Evolutionary conservation across 2,797 vertebrate genomes (phyloP).

Genomic region (Pseudomugil tenellus): DNA sequence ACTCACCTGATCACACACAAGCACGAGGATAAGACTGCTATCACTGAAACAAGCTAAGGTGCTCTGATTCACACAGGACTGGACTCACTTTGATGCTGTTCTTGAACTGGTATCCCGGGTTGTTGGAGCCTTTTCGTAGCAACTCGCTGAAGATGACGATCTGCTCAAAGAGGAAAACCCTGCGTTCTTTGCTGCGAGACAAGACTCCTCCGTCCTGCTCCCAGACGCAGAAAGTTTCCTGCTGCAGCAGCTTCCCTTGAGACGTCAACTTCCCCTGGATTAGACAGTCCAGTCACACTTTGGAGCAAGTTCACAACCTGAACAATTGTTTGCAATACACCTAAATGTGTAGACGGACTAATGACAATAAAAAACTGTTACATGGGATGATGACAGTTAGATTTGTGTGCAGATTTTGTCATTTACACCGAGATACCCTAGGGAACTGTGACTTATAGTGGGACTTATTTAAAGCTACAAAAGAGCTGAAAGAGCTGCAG

Average conservation of each 20-base stretch:
- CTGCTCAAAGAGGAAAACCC: slow-evolving; percentile 97
- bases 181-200: slow-evolving; percentile 94
- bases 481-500: neutral
- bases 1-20: slow-evolving; percentile 87
- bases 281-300: neutral
- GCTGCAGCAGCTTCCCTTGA: slow-evolving; percentile 95
- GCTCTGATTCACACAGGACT: neutral
- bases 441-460: too few species aligned
- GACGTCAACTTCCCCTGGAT: slow-evolving; percentile 92
- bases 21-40: neutral
- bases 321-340: too few species aligned
- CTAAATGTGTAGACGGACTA: too few species aligned
- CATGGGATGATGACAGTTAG: too few species aligned
- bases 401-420: too few species aligned
- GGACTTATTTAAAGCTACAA: neutral
- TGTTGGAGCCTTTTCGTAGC: slow-evolving; percentile 92
- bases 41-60: too few species aligned
- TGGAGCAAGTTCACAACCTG: too few species aligned
- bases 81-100: slow-evolving; percentile 78
- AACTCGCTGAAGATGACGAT: slow-evolving; percentile 97
- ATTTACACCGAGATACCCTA: too few species aligned
- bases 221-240: slow-evolving; percentile 95
- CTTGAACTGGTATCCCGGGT: slow-evolving; percentile 94
- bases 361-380: too few species aligned
- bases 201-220: slow-evolving; percentile 93